Percentiles rank a stretch among this genome's conserved stretches.
Evolutionary conservation across 2,888 invertebrate genomes (phyloP).

Genomic region (Tiliacea aurago): DNA sequence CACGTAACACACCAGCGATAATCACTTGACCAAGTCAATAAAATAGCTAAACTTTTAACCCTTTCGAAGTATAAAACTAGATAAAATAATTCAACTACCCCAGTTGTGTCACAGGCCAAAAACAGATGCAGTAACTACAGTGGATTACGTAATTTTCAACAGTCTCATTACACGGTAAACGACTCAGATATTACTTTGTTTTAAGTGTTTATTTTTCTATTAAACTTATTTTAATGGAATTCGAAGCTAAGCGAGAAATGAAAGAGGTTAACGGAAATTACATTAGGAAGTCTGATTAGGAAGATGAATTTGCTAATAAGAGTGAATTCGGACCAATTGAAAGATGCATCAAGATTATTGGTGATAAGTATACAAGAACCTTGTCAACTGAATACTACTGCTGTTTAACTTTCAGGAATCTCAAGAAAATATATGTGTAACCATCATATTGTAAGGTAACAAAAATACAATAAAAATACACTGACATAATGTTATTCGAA

Average conservation of each 20-base stretch:
- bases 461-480: too few relatives aligned
- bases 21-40: background rate
- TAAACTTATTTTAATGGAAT: conserved; percentile 31
- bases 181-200: conserved; percentile 50
- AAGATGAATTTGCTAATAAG: background rate
- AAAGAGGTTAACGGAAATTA: background rate
- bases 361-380: too few relatives aligned
- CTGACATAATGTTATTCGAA: too few relatives aligned
- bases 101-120: conserved; percentile 23
- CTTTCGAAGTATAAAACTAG: background rate
- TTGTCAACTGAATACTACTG: too few relatives aligned
- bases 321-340: background rate
- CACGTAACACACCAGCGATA: background rate
- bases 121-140: conserved; percentile 33
- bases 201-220: conserved; percentile 43
- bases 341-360: too few relatives aligned
- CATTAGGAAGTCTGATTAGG: background rate
- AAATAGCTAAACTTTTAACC: background rate
- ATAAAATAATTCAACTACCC: background rate
- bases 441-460: too few relatives aligned
- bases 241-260: conserved; percentile 28
- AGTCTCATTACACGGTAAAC: conserved; percentile 58
- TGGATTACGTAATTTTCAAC: conserved; percentile 30
- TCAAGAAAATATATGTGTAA: too few relatives aligned
- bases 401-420: too few relatives aligned